These are phyloP conservation scores for Dysdera silvatica DNA, from an alignment of 1,140 invertebrate genomes.

Conservation along the genomic window DNA sequence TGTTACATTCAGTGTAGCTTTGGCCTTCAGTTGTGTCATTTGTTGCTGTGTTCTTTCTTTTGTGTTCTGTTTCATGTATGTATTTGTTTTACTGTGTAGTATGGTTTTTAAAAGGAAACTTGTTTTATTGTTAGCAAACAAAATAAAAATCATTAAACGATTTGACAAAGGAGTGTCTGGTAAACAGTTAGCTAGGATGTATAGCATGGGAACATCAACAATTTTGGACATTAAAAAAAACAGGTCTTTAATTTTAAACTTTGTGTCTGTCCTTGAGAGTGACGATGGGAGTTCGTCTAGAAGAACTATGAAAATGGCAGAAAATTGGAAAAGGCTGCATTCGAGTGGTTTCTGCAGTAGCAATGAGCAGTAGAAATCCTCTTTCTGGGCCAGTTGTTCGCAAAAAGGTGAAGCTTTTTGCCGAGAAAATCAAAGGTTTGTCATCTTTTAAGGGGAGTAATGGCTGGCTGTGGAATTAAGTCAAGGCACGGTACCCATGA, in stretches of 20 bases:
- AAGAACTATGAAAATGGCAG: background rate
- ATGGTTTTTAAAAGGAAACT: background rate
- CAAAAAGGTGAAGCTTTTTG: background rate
- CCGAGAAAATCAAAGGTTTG: background rate
- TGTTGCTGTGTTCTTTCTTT: too few species aligned
- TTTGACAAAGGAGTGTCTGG: background rate
- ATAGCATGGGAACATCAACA: background rate
- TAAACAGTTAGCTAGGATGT: background rate
- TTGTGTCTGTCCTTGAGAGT: background rate
- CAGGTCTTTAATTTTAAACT: background rate
- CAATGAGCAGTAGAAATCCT: background rate
- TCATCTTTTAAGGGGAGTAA: background rate
- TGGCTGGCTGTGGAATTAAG: background rate
- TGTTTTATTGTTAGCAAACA: background rate
- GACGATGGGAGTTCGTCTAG: background rate
- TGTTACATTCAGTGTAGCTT: too few species aligned
- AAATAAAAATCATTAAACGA: background rate
- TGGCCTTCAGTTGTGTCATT: too few species aligned
- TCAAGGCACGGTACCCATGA: background rate
- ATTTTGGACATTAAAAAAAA: background rate
- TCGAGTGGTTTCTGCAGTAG: background rate
- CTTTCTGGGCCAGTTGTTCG: background rate
- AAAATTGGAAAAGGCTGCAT: background rate
- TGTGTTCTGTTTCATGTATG: background rate
- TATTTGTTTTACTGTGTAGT: background rate